Evolutionary conservation across 2,888 invertebrate genomes (phyloP), one percentile per base, ranked within the genome.

Genomic region (Anticlea derivata): DNA sequence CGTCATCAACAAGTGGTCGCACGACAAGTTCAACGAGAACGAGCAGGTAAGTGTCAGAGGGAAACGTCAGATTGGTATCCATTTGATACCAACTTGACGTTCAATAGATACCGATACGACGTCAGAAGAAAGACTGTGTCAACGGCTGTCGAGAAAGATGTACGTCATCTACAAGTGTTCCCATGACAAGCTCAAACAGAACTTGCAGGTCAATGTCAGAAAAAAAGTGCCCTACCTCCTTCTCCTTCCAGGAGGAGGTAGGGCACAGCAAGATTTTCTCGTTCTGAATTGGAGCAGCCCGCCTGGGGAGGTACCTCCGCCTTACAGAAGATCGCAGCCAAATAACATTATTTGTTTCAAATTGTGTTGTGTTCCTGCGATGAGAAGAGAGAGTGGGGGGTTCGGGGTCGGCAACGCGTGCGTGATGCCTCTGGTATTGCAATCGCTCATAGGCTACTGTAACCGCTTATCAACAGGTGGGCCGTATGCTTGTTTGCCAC

Each of bases 171-270:
- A 10, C 7, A 17, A 17, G 2, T n/a, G n/a, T n/a, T n/a, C n/a
- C 92, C 98, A 98, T 78, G 98, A 99, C 87, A 93, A 96, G 67
- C 98, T 93, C 75, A 94, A 95, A 65, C 95, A 96, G 67, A 92
- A 92, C 44, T 94, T 95, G 70, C 91, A 91, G 83, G 91, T 91
- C 3, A 12, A 27, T 29, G 20, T 8, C 1, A n/a, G 2, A 11
- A 5, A 27, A n/a, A 4, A 2, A 17, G 88, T 86, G 58, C 59
- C 82, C 0, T 70, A 77, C 0, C 45, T 75, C 1, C 89, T 86
- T 62, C 74, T 86, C 1, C 82, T 86, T 89, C 83, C 85, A 93
- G 93, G 92, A 94, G 91, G 89, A 94, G 87, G 0, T 87, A 89
- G 70, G 73, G n/a, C n/a, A n/a, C n/a, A n/a, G n/a, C n/a, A n/a